Conservation (phyloP, 2,113 vertebrate genomes). For the Enhydra lutris region DNA sequence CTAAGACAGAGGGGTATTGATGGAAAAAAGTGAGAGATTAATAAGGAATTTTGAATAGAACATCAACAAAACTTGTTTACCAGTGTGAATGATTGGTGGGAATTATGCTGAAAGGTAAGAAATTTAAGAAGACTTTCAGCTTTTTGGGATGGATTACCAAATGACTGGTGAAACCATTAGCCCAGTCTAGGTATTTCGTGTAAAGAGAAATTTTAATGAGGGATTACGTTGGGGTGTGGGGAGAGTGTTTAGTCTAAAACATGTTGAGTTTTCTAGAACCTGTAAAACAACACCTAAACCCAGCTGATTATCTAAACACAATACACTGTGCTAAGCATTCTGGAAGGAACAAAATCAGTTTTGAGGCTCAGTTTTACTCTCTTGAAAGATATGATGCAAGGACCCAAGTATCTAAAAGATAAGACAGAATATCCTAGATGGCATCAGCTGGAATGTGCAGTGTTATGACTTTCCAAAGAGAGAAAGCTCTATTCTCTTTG, state of each 20-base stretch:
- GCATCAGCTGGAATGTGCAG: not conserved
- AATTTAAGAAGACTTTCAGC: not conserved
- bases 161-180: not conserved
- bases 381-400: not conserved
- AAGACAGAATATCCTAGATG: not conserved
- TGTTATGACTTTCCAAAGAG: not conserved
- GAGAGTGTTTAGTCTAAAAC: not conserved
- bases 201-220: not conserved
- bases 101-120: not conserved
- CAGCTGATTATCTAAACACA: not conserved
- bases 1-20: not conserved
- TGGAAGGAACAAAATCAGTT: not conserved
- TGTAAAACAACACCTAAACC: not conserved
- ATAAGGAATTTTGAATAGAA: not conserved
- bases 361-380: not conserved
- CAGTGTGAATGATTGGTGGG: not conserved
- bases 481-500: not conserved
- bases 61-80: not conserved
- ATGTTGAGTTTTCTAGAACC: not conserved
- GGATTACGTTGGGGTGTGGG: not conserved
- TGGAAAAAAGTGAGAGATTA: not conserved
- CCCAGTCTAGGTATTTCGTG: not conserved
- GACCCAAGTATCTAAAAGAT: not conserved
- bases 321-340: not conserved
- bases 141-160: not conserved